Percentiles rank a stretch among this genome's conserved stretches.
Evolutionary conservation across 2,797 vertebrate species (phyloP).

Genomic region (Apogon talboti): DNA sequence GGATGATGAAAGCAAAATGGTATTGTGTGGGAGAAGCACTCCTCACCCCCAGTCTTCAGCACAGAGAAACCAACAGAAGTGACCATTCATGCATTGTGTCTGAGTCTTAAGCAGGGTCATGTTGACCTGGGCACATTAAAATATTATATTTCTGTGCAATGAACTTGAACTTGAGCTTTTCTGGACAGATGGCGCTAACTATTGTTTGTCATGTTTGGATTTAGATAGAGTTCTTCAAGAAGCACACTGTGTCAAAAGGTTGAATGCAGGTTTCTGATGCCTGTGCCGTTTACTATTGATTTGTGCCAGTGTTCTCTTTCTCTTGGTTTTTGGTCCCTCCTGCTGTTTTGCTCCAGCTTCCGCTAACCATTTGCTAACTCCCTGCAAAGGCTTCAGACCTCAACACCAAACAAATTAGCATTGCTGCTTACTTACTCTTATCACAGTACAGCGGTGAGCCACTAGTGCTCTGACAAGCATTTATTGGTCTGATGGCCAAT

Average conservation of each 20-base stretch:
- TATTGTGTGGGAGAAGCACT: conserved; percentile 61
- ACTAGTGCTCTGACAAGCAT: conserved; percentile 67
- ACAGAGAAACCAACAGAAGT: conserved; percentile 69
- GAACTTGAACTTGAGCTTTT: conserved; percentile 73
- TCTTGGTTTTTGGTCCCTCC: conserved; percentile 35
- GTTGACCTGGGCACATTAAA: conserved; percentile 73
- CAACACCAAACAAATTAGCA: conserved; percentile 78
- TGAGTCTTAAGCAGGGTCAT: conserved; percentile 74
- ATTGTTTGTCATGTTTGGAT: conserved; percentile 60
- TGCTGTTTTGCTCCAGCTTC: conserved; percentile 56
- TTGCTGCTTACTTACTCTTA: conserved; percentile 81
- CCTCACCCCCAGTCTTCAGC: conserved; percentile 63
- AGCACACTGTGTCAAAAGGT: conserved; percentile 80
- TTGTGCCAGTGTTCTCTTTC: conserved; percentile 73
- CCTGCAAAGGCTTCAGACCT: conserved; percentile 70
- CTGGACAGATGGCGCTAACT: conserved; percentile 67
- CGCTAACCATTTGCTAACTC: conserved; percentile 56
- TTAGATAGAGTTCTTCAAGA: conserved; percentile 70
- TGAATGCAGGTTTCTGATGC: conserved; percentile 61
- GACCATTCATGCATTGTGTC: conserved; percentile 72
- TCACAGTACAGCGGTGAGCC: conserved; percentile 71
- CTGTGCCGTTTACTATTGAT: conserved; percentile 74
- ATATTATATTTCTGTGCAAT: conserved; percentile 72
- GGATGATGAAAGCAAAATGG: conserved; percentile 58
- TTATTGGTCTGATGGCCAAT: conserved; percentile 71